phyloP scores from a whole-genome alignment of 2,888 invertebrate species.

The Chydorus sphaericus region DNA sequence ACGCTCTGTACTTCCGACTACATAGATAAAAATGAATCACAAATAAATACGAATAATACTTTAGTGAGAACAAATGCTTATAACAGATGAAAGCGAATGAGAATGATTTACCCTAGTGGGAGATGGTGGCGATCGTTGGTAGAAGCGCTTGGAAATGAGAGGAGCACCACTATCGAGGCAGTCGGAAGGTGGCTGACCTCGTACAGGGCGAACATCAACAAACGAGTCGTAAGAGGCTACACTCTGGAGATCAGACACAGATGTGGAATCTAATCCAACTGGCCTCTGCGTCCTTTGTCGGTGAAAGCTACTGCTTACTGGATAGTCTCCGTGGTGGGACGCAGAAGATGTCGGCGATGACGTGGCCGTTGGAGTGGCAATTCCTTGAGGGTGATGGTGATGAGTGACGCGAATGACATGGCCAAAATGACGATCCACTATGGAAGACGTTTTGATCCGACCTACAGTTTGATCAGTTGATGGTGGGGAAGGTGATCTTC shows the following conservation, averaged over 20 bases:
- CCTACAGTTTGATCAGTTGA: neutral
- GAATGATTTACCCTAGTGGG: neutral
- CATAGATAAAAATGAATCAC: neutral
- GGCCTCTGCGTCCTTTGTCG: no score
- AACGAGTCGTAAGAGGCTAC: neutral
- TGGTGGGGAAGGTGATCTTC: neutral
- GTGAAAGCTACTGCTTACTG: no score
- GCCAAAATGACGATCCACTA: constrained; percentile 4
- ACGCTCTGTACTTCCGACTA: constrained; percentile 7
- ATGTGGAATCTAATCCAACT: neutral
- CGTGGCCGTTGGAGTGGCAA: neutral
- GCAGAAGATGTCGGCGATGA: neutral
- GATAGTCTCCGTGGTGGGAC: neutral
- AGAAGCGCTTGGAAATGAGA: neutral
- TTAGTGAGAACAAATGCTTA: neutral
- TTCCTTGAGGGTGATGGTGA: constrained; percentile 6
- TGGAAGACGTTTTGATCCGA: neutral
- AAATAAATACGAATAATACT: neutral
- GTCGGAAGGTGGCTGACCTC: neutral
- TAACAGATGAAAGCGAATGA: neutral
- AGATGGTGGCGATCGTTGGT: neutral
- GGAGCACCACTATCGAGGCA: neutral
- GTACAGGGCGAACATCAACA: neutral
- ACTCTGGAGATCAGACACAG: neutral
- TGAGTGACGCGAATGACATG: constrained; percentile 10